A percentile compares a stretch with the other conserved stretches of the same genome.
phyloP scores from a whole-genome alignment of 2,797 vertebrate species.

The Typhlichthys subterraneus region DNA sequence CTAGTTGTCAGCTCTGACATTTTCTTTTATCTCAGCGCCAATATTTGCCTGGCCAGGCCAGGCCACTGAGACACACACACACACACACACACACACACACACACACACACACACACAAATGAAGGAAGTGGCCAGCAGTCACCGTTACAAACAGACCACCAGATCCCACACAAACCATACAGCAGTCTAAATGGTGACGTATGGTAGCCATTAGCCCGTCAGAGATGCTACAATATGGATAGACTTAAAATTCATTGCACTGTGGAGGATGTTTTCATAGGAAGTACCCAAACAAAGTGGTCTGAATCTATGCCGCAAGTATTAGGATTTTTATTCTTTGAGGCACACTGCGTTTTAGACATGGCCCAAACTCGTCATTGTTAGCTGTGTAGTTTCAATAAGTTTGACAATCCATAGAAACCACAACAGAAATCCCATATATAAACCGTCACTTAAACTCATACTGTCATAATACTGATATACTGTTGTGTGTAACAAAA shows the following conservation, averaged over 20 bases:
- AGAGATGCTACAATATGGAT: too few relatives aligned
- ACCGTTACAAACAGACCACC: constrained; percentile 38
- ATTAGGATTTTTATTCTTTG: too few relatives aligned
- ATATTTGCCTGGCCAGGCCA: constrained; percentile 19
- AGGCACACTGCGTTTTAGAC: too few relatives aligned
- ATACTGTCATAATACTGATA: too few relatives aligned
- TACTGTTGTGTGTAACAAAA: background rate
- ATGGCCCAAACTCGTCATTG: background rate
- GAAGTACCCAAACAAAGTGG: too few relatives aligned
- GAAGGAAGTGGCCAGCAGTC: constrained; percentile 18
- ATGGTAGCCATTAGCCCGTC: background rate
- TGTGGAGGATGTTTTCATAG: too few relatives aligned
- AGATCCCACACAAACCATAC: constrained; percentile 11
- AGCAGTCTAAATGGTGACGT: background rate
- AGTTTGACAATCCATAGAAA: too few relatives aligned
- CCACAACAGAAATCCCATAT: background rate
- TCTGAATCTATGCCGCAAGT: too few relatives aligned
- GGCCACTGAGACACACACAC: constrained; percentile 35
- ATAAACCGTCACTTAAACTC: too few relatives aligned
- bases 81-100: constrained; percentile 20
- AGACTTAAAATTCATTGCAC: too few relatives aligned
- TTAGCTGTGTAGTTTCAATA: background rate
- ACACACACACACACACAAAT: constrained; percentile 26
- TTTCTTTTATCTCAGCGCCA: constrained; percentile 20
- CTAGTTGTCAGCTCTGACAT: constrained; percentile 1